Percentiles rank a stretch among this genome's conserved stretches.
Evolutionary conservation across 2,113 vertebrate genomes (phyloP).

Genomic region (Chunga burmeisteri): DNA sequence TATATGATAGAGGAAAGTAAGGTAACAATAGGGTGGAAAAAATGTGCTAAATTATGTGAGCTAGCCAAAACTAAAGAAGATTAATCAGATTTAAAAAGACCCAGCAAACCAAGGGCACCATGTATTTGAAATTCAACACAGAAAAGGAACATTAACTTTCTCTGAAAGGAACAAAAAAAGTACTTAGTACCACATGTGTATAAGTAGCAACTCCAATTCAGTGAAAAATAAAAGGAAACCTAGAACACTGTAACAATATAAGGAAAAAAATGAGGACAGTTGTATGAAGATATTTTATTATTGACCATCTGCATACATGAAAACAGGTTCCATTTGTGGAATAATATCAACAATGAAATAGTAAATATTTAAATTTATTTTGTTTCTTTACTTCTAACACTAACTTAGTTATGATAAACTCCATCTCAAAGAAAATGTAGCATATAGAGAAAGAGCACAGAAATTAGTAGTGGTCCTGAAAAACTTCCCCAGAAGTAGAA

Average conservation of each 20-base stretch:
- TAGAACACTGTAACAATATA: not conserved
- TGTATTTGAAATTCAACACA: not conserved
- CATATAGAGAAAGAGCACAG: not conserved
- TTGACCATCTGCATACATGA: not conserved
- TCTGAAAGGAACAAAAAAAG: not conserved
- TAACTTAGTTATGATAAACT: not conserved
- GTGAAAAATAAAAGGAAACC: not conserved
- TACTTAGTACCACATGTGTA: accelerated
- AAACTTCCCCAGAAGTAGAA: not conserved
- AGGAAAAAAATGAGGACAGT: not conserved
- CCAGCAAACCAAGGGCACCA: accelerated
- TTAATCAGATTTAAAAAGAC: not conserved
- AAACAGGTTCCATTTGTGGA: not conserved
- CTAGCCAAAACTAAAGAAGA: not conserved
- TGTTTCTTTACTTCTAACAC: not conserved
- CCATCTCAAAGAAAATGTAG: not conserved
- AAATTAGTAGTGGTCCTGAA: not conserved
- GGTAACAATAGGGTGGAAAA: not conserved
- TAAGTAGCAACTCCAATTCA: not conserved
- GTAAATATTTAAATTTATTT: not conserved
- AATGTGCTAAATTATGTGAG: not conserved
- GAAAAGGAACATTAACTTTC: not conserved
- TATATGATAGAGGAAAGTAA: not conserved
- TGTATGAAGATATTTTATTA: not conserved
- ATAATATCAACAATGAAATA: not conserved